phyloP scores from a whole-genome alignment of 2,797 vertebrate genomes.

The Macroramphosus scolopax region DNA sequence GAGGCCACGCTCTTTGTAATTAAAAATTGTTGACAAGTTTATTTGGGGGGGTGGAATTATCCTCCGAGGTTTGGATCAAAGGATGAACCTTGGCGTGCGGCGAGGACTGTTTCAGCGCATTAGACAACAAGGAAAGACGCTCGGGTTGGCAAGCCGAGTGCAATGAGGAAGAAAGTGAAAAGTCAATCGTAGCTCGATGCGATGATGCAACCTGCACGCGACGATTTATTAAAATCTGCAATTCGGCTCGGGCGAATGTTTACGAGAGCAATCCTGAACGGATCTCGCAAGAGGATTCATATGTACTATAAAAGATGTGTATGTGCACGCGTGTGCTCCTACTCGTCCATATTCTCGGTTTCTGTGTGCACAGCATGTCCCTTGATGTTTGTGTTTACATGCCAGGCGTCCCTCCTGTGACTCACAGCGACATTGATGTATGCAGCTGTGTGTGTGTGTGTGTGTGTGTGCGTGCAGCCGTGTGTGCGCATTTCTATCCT shows the following conservation, averaged over 20 bases:
- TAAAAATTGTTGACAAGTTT: constrained; percentile 72
- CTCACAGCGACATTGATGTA: constrained; percentile 70
- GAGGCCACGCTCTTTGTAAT: constrained; percentile 67
- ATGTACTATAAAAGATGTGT: too few species aligned
- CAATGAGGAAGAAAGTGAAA: constrained; percentile 38
- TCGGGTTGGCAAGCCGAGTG: constrained; percentile 51
- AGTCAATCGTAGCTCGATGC: constrained; percentile 43
- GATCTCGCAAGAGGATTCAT: too few species aligned
- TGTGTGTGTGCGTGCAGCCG: constrained; percentile 8
- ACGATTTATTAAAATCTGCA: constrained; percentile 59
- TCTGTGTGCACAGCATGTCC: constrained; percentile 46
- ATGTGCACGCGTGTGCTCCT: constrained; percentile 16
- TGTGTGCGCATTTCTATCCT: constrained; percentile 11
- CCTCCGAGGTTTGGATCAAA: constrained; percentile 73
- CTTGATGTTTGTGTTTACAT: constrained; percentile 65
- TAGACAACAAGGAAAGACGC: constrained; percentile 67
- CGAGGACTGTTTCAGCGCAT: constrained; percentile 52
- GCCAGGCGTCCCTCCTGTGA: constrained; percentile 58
- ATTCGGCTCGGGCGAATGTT: constrained; percentile 36
- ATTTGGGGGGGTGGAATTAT: constrained; percentile 64
- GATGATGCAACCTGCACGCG: constrained; percentile 55
- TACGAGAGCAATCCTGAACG: constrained; percentile 37
- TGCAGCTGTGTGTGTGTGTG: constrained; percentile 33
- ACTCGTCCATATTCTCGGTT: constrained; percentile 20
- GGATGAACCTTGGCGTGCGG: constrained; percentile 64